phyloP scores from a whole-genome alignment of 2,888 invertebrate species.

The Pimpla rufipes region DNA sequence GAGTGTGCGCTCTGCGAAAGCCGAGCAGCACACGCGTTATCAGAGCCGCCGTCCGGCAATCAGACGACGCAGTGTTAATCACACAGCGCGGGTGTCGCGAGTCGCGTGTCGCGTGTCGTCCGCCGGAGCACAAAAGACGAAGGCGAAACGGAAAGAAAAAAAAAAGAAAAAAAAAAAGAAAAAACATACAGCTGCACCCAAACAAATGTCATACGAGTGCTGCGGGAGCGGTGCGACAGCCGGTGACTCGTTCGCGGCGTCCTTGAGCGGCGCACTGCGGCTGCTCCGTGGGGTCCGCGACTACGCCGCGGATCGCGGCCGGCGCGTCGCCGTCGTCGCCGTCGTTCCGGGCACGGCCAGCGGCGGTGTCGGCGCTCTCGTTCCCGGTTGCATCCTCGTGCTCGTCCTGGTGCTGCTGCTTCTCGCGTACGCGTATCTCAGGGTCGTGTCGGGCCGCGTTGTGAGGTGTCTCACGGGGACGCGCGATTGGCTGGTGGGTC shows the following conservation, averaged over 20 bases:
- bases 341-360: too few species aligned
- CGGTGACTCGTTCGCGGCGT: conserved; percentile 75
- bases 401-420: neutral
- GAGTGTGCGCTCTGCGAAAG: conserved; percentile 15
- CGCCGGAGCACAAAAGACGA: neutral
- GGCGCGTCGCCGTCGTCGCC: conserved; percentile 17
- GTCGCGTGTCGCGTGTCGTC: neutral
- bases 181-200: too few species aligned
- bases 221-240: conserved; percentile 77
- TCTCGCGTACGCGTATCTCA: neutral
- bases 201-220: conserved; percentile 81
- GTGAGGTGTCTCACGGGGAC: neutral
- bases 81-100: neutral
- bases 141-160: neutral
- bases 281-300: conserved; percentile 49
- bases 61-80: conserved; percentile 5
- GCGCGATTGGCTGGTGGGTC: neutral
- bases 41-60: neutral
- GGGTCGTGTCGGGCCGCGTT: neutral
- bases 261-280: conserved; percentile 63
- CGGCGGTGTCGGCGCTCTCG: neutral
- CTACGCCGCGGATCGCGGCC: conserved; percentile 23
- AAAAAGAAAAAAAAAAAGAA: neutral
- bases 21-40: conserved; percentile 18
- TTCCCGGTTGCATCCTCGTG: neutral